Base-by-base conservation (phyloP, 2,888 invertebrate species). In the Drosophila paranaensis region DNA sequence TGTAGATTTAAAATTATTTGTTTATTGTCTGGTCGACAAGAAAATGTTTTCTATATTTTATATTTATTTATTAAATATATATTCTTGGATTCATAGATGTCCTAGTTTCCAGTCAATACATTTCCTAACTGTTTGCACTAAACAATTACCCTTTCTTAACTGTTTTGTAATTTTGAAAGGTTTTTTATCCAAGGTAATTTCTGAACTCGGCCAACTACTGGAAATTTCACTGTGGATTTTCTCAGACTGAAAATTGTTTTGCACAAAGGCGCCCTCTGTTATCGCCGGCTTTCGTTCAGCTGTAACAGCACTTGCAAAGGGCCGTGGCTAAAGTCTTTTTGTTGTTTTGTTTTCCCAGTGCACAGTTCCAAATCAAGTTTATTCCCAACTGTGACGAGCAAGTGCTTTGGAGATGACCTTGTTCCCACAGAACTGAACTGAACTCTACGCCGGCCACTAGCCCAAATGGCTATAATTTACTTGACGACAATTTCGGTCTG, bases 371-470 rank as follows among this genome's bases (percentile, higher is more conserved):
- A 20, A 48, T 46, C 60, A 57, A 70, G 30, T 40, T 46, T 37
- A 9, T 56, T 56, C 56, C 56, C 56, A 45, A 45, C 30, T 39
- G 27, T 54, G 25, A 39, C 55, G n/a, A 43, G 20, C 46, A 58
- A 76, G 50, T 45, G 45, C 43, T 63, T 65, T 50, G 35, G 53
- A 60, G 53, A 62, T 79, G 80, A 82, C 81, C 82, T 76, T 76
- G 77, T 81, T 81, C 81, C 82, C 81, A 81, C 80, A 60, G 65
- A 79, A 82, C 69, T 39, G 65, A 79, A 74, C 76, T 53, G 55
- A 57, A 43, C 68, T 50, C 54, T 39, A 45, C 67, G 56, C 60
- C 60, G 71, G 62, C 71, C 60, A 62, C 64, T 37, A 60, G 71
- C 54, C 53, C 16, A 64, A 64, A 70, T 79, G 65, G 27, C 54